A percentile compares a stretch with the other conserved stretches of the same genome.
phyloP scores from a whole-genome alignment of 2,113 vertebrate species.

The Tapirus terrestris region DNA sequence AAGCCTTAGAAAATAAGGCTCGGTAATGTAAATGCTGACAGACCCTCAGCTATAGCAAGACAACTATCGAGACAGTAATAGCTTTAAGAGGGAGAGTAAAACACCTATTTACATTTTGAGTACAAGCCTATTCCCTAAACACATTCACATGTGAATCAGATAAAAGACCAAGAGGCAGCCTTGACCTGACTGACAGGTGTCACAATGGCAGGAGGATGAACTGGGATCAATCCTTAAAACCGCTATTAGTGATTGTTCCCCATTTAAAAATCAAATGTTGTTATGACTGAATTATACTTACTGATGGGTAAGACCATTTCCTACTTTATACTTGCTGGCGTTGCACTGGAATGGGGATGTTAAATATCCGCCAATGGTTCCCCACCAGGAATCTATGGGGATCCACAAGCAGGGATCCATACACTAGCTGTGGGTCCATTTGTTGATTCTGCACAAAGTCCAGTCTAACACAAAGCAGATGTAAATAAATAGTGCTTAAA shows the following conservation, averaged over 20 bases:
- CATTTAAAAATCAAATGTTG: constrained; percentile 20
- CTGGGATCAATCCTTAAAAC: constrained; percentile 39
- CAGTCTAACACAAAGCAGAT: background rate
- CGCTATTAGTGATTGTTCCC: background rate
- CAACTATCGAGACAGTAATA: constrained; percentile 50
- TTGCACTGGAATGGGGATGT: rapidly evolving
- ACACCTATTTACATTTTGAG: constrained; percentile 79
- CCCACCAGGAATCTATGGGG: rapidly evolving
- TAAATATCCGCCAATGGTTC: rapidly evolving
- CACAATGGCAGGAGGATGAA: background rate
- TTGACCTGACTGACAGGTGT: constrained; percentile 64
- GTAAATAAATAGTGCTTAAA: rapidly evolving
- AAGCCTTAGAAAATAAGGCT: constrained; percentile 61
- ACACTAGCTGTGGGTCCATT: rapidly evolving
- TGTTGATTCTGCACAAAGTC: background rate
- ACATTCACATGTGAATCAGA: constrained; percentile 63
- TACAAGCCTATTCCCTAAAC: constrained; percentile 70
- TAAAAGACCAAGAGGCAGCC: constrained; percentile 59
- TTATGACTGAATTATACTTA: background rate
- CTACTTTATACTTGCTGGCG: background rate
- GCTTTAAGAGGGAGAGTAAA: constrained; percentile 77
- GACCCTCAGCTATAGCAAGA: constrained; percentile 57
- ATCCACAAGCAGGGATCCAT: background rate
- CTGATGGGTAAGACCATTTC: background rate
- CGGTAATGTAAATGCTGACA: constrained; percentile 70